These are phyloP conservation scores for Anseranas semipalmata DNA, from an alignment of 2,113 vertebrate genomes.

Conservation along the genomic window DNA sequence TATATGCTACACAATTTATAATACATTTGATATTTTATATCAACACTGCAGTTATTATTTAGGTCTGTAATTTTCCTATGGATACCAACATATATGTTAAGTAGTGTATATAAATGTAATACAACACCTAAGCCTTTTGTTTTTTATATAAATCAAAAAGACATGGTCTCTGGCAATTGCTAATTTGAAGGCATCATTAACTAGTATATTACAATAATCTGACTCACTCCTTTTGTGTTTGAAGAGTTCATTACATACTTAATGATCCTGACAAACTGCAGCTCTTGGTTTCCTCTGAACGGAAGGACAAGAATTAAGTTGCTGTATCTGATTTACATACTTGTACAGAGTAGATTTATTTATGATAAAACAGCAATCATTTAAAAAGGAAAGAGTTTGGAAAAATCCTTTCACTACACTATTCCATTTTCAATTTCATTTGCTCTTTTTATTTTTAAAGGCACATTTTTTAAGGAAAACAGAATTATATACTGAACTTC, in stretches of 20 bases:
- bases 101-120: background rate
- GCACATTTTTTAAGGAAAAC: background rate
- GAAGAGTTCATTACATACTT: slow-evolving; percentile 71
- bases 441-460: background rate
- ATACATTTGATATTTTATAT: background rate
- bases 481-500: background rate
- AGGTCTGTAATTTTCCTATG: background rate
- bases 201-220: slow-evolving; percentile 67
- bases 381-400: background rate
- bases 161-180: slow-evolving; percentile 13
- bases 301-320: slow-evolving; percentile 53
- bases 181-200: slow-evolving; percentile 69
- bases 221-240: slow-evolving; percentile 67
- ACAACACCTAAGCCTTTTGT: background rate
- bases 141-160: slow-evolving; percentile 39
- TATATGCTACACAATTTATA: background rate
- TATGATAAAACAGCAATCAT: background rate
- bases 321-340: slow-evolving; percentile 61
- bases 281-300: slow-evolving; percentile 62
- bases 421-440: background rate
- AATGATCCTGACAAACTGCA: slow-evolving; percentile 69
- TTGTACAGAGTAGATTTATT: slow-evolving; percentile 36
- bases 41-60: background rate
- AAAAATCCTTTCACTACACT: background rate
- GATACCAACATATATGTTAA: background rate